Conservation (phyloP, 2,113 vertebrate species). For the Rhabdomys dilectus region DNA sequence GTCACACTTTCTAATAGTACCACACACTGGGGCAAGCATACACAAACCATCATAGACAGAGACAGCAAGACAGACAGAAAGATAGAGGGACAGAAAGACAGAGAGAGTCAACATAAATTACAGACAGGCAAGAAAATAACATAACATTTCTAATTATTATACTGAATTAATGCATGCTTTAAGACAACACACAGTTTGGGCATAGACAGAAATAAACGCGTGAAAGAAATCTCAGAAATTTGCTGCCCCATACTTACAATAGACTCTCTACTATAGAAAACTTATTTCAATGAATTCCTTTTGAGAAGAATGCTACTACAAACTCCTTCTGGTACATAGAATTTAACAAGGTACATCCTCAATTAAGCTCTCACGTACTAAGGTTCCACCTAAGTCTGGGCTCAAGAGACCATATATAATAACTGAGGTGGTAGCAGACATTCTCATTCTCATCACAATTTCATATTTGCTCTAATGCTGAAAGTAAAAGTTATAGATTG, state of each 20-base stretch:
- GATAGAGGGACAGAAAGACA: background rate
- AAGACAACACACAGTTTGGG: background rate
- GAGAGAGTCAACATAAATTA: background rate
- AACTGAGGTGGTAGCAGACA: too few relatives aligned
- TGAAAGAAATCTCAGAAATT: background rate
- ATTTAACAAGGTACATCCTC: background rate
- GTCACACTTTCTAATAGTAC: too few relatives aligned
- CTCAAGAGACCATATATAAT: background rate
- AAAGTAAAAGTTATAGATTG: background rate
- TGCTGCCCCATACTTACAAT: background rate
- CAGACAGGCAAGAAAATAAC: background rate
- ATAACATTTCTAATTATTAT: background rate
- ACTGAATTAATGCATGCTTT: background rate
- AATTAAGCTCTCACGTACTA: too few relatives aligned
- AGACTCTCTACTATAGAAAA: background rate
- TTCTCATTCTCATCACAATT: too few relatives aligned
- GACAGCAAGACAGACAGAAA: background rate
- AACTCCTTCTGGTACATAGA: background rate
- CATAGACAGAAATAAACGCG: too few relatives aligned
- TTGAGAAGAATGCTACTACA: background rate
- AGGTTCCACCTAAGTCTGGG: too few relatives aligned
- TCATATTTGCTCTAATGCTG: too few relatives aligned
- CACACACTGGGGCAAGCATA: too few relatives aligned
- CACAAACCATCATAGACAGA: background rate
- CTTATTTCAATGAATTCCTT: background rate